Percentiles rank a stretch among this genome's conserved stretches.
Evolutionary conservation across 2,888 invertebrate species (phyloP).

Genomic region (Balanococcus diminutus): DNA sequence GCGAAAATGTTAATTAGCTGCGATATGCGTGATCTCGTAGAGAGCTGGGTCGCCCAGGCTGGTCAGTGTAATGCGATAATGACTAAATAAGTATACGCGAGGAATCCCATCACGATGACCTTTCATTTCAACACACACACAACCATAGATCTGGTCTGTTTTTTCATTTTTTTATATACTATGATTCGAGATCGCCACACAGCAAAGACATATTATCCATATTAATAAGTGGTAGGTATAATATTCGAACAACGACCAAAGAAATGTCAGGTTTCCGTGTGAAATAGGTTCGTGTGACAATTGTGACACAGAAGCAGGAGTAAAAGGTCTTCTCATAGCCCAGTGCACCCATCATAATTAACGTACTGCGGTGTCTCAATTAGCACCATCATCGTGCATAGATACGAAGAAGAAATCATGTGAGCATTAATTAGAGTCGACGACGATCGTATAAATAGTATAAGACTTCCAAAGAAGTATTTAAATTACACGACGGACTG

Average conservation of each 20-base stretch:
- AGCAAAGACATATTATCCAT: neutral
- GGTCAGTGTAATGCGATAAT: neutral
- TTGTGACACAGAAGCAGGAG: conserved; percentile 43
- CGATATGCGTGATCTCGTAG: neutral
- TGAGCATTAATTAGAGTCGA: neutral
- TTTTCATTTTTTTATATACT: no score
- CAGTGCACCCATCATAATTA: neutral
- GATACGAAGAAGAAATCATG: neutral
- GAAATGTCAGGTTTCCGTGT: conserved; percentile 8
- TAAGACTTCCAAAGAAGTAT: neutral
- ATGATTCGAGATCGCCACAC: neutral
- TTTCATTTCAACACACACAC: neutral
- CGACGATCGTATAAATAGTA: neutral
- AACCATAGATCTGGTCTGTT: neutral
- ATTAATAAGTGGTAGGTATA: neutral
- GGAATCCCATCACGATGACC: neutral
- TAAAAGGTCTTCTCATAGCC: neutral
- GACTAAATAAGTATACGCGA: neutral
- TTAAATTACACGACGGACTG: neutral
- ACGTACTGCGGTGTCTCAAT: neutral
- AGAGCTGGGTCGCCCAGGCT: neutral
- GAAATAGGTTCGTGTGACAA: conserved; percentile 43
- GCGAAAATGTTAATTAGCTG: neutral
- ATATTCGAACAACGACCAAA: neutral
- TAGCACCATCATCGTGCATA: neutral